Conservation (phyloP, 1,140 invertebrate species). For the Philotrypesis tridentata region DNA sequence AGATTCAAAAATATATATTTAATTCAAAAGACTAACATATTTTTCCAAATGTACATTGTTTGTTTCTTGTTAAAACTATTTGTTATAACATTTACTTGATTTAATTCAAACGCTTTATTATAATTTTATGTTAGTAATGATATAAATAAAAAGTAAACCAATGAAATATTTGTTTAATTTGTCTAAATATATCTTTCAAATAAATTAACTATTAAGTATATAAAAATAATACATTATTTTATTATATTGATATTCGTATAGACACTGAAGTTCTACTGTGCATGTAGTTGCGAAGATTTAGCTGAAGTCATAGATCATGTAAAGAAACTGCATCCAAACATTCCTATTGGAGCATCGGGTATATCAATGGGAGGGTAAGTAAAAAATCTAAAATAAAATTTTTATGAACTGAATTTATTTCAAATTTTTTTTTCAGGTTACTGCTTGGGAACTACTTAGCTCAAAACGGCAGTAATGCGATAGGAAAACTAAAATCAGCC, state of each 20-base stretch:
- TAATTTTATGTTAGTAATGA: no score
- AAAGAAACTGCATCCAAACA: conserved; percentile 75
- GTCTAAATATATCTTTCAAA: no score
- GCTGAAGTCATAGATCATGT: conserved; percentile 83
- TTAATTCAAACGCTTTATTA: no score
- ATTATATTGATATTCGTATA: conserved; percentile 53
- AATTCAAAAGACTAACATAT: no score
- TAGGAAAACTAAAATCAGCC: conserved; percentile 77
- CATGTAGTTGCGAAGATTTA: conserved; percentile 85
- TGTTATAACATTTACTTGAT: no score
- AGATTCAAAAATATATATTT: no score
- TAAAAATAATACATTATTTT: background rate
- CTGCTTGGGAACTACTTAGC: conserved; percentile 85
- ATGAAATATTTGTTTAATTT: no score
- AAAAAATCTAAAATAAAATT: no score
- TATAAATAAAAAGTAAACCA: no score
- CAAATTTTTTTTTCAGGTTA: conserved; percentile 70
- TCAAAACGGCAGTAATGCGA: conserved; percentile 75
- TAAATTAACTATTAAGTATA: background rate
- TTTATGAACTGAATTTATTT: no score
- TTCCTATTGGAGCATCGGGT: conserved; percentile 82
- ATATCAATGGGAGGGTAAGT: conserved; percentile 84
- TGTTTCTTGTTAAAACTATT: no score
- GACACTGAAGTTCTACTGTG: conserved; percentile 88
- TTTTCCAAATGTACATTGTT: no score